Base-by-base conservation (phyloP, 2,888 invertebrate species). In the Ormyrus rosae region DNA sequence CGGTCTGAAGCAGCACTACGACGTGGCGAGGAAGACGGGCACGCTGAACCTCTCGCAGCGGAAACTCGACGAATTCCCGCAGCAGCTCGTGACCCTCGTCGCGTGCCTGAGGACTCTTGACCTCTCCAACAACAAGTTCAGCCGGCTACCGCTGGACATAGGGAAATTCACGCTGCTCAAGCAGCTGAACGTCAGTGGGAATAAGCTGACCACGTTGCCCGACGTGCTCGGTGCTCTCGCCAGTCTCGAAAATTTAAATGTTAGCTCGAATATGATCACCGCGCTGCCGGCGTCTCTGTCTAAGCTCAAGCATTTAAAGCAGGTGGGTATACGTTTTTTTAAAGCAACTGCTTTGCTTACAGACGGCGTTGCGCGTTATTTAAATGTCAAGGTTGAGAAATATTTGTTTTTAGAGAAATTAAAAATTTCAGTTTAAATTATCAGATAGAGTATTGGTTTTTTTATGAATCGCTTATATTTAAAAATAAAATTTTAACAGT, bases 21-120 rank as follows among this genome's bases (percentile, higher is more conserved):
- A 98, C 89, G 98, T 96, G 75, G 98, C 99, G 11, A 95, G 96
- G 86, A 99, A 99, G 92, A 99, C 99, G 34, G 98, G 99, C 13
- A 96, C 98, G 55, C 93, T 99, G 81, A 98, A 98, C 90, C 92
- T 99, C 83, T 96, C 97, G 4, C 94, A 96, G 85, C 93, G 94
- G 79, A 96, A 96, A 86, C 91, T 99, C 74, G 96, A 96, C 85
- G 95, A 96, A 91, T 93, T 96, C 88, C 96, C 96, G 55, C 91
- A 91, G 48, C 94, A 94, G 83, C 90, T 97, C 19, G 92, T 93
- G 82, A 92, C 92, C 75, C 91, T 96, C 71, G 93, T 94, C 19
- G 92, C 93, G 83, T 91, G 94, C 70, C 91, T 99, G 78, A 94
- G 99, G 84, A 98, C 96, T 58, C 92, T 99, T 82, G 98, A 99